Conservation (phyloP, 2,888 invertebrate species). For the Drosophila fulvimacula region DNA sequence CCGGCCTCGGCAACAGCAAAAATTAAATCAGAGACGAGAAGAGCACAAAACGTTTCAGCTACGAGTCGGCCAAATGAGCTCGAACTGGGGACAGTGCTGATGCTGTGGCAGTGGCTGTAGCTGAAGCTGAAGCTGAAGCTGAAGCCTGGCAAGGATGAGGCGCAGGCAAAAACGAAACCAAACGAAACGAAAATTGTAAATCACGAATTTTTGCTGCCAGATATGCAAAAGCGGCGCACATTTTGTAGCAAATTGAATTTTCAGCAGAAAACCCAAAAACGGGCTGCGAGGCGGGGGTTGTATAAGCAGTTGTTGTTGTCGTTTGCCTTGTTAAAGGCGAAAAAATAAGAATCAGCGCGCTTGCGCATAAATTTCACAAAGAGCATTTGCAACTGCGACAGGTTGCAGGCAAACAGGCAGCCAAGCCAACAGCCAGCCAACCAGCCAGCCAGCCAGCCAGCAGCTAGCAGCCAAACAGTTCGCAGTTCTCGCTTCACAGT, state of each 20-base stretch:
- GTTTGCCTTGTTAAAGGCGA: conserved; percentile 77
- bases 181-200: conserved; percentile 77
- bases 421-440: not conserved
- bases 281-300: conserved; percentile 19
- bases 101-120: conserved; percentile 2
- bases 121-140: too few relatives aligned
- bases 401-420: conserved; percentile 57
- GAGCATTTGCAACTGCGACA: conserved; percentile 70
- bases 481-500: conserved; percentile 25
- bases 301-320: conserved; percentile 28
- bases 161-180: conserved; percentile 34
- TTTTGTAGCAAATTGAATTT: conserved; percentile 81
- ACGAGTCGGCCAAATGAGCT: conserved; percentile 52
- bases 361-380: conserved; percentile 79
- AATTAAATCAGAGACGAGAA: conserved; percentile 69
- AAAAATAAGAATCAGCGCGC: conserved; percentile 81
- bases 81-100: conserved; percentile 10
- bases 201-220: conserved; percentile 79
- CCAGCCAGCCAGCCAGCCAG: conserved; percentile 18
- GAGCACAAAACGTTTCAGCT: conserved; percentile 42
- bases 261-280: conserved; percentile 72
- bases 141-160: conserved; percentile 55
- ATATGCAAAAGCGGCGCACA: conserved; percentile 80
- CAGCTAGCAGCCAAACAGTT: conserved; percentile 16
- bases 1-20: conserved; percentile 28